A percentile compares a stretch with the other conserved stretches of the same genome.
phyloP scores from a whole-genome alignment of 2,888 invertebrate genomes.

The Phyto melanocephala region DNA sequence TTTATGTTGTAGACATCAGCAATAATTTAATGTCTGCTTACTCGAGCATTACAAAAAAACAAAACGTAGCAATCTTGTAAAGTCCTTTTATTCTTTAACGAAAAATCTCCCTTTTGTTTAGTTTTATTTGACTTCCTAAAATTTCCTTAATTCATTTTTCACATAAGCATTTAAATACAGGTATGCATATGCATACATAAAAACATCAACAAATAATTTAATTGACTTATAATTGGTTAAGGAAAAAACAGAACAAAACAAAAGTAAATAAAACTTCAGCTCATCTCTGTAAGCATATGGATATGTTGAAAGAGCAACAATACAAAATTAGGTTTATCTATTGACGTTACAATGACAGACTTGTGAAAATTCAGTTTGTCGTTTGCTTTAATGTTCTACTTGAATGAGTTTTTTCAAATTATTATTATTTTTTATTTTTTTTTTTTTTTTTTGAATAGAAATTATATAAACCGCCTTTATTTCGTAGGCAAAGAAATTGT shows the following conservation, averaged over 20 bases:
- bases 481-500: slow-evolving; percentile 17
- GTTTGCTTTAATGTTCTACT: slow-evolving; percentile 47
- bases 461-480: slow-evolving; percentile 53
- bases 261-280: neutral
- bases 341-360: slow-evolving; percentile 60
- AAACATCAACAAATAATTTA: slow-evolving; percentile 45
- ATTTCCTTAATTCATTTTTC: neutral
- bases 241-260: too few species aligned
- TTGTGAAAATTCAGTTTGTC: slow-evolving; percentile 71
- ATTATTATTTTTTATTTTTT: neutral
- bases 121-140: slow-evolving; percentile 17
- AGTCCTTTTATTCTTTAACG: neutral
- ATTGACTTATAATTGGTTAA: slow-evolving; percentile 65
- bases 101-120: slow-evolving; percentile 27
- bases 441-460: slow-evolving; percentile 26
- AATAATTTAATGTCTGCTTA: slow-evolving; percentile 7
- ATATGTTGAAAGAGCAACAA: slow-evolving; percentile 23
- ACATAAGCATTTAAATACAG: neutral
- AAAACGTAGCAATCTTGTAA: neutral
- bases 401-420: slow-evolving; percentile 46
- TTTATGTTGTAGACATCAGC: slow-evolving; percentile 3
- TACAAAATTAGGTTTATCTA: slow-evolving; percentile 37
- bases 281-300: slow-evolving; percentile 47
- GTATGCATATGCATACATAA: neutral
- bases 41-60: neutral